phyloP scores from a whole-genome alignment of 1,140 invertebrate genomes.

The Cydia fagiglandana region DNA sequence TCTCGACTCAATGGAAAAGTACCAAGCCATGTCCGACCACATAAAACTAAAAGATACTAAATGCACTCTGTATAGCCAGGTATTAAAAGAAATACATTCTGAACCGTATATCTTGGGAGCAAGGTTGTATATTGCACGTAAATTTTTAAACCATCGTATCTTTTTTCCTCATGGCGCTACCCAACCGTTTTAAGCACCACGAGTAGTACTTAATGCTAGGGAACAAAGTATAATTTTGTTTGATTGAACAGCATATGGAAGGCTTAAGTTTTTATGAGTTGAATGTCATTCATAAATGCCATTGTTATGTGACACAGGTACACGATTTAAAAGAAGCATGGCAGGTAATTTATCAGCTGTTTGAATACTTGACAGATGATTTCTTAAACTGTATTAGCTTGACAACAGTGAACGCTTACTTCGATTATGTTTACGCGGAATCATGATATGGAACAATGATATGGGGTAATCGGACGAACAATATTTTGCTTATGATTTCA shows the following conservation, averaged over 20 bases:
- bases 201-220: background rate
- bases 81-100: background rate
- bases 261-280: background rate
- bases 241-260: background rate
- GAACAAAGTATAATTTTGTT: background rate
- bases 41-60: constrained; percentile 15
- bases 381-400: background rate
- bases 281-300: constrained; percentile 9
- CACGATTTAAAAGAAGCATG: background rate
- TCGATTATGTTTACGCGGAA: background rate
- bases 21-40: constrained; percentile 8
- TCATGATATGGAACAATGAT: background rate
- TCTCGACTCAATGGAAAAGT: constrained; percentile 14
- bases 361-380: constrained; percentile 4
- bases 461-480: background rate
- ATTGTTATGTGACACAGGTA: constrained; percentile 16
- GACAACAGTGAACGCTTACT: background rate
- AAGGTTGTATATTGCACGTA: background rate
- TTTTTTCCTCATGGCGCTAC: constrained; percentile 9
- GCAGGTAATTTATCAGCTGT: constrained; percentile 1
- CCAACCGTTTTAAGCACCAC: background rate
- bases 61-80: background rate
- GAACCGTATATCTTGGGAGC: background rate
- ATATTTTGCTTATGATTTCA: too few relatives aligned
- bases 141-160: background rate